These are phyloP conservation scores for Drosophila villosipedis DNA, from an alignment of 2,888 invertebrate species.

Conservation along the genomic window DNA sequence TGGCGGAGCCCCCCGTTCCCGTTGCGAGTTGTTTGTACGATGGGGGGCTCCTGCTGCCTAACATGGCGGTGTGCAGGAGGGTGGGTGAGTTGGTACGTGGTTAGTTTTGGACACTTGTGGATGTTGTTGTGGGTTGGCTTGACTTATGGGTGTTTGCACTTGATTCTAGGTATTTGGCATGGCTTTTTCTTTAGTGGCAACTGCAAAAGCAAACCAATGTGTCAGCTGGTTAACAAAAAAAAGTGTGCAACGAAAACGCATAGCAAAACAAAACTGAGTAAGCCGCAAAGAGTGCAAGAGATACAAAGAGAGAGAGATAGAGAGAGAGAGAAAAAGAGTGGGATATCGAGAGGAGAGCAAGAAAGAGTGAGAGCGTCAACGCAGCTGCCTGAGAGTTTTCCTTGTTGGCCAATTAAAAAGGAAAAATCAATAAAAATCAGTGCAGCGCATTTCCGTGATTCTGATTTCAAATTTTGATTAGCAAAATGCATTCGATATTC, in stretches of 20 bases:
- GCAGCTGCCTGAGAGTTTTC: conserved; percentile 48
- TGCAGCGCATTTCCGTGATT: conserved; percentile 34
- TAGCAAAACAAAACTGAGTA: conserved; percentile 68
- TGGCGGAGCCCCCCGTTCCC: conserved; percentile 84
- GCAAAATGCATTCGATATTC: background rate
- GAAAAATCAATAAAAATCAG: conserved; percentile 73
- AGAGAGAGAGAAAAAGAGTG: conserved; percentile 3
- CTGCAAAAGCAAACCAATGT: conserved; percentile 40
- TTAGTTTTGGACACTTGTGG: conserved; percentile 47
- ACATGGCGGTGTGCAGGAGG: conserved; percentile 71
- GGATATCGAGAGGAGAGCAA: conserved; percentile 10
- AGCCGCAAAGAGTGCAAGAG: conserved; percentile 17
- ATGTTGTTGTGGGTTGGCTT: conserved; percentile 8
- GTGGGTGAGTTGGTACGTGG: conserved; percentile 36
- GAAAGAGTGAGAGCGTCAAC: conserved; percentile 22
- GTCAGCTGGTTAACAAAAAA: conserved; percentile 38
- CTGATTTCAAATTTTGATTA: background rate
- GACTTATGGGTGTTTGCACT: conserved; percentile 14
- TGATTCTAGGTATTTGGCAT: conserved; percentile 23
- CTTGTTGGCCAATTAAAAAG: conserved; percentile 59
- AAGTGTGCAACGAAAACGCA: conserved; percentile 16
- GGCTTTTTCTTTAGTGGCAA: conserved; percentile 30
- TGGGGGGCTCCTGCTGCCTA: conserved; percentile 84
- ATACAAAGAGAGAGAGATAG: conserved; percentile 6
- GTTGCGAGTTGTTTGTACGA: conserved; percentile 71